These are phyloP conservation scores for Cichladusa arquata DNA, from an alignment of 2,113 vertebrate species.

Conservation along the genomic window DNA sequence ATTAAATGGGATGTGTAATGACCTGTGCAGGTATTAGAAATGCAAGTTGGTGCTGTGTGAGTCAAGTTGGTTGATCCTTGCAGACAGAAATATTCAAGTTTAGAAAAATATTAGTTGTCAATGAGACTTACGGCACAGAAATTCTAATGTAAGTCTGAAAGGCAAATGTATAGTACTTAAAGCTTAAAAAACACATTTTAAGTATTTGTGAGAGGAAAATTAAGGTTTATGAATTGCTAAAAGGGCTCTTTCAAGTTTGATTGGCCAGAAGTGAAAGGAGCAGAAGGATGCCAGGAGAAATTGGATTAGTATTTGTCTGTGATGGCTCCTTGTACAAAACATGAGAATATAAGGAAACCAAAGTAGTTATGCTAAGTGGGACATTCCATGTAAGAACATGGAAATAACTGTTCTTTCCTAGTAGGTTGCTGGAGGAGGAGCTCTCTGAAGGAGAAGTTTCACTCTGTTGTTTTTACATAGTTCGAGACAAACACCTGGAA, in stretches of 20 bases:
- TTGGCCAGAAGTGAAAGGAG: background rate
- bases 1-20: background rate
- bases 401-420: background rate
- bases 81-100: background rate
- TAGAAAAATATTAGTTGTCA: background rate
- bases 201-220: background rate
- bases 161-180: background rate
- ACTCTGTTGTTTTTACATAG: background rate
- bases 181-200: background rate
- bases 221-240: background rate
- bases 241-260: background rate
- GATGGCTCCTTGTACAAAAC: background rate
- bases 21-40: background rate
- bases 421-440: background rate
- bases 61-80: background rate
- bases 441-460: background rate
- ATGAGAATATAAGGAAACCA: background rate
- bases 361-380: background rate
- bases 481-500: background rate
- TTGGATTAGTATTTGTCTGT: background rate
- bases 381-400: background rate
- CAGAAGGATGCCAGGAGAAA: background rate
- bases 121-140: background rate
- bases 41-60: background rate
- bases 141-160: background rate